Evolutionary conservation across 2,113 vertebrate species (phyloP).

Genomic region (Sisor rabdophorus): DNA sequence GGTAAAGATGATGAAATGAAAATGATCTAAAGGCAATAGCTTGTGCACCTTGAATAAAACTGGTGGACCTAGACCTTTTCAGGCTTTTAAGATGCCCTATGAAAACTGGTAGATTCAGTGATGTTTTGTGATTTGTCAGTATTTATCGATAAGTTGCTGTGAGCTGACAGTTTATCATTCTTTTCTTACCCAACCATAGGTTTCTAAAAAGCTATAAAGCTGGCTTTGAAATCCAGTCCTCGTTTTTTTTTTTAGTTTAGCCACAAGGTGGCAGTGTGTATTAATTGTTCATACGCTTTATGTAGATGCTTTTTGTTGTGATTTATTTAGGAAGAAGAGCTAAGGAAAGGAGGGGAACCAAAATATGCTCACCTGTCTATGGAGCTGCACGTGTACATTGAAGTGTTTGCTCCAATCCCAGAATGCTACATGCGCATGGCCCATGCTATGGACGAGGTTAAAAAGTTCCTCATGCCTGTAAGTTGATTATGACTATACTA

Average conservation of each 20-base stretch:
- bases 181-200: too few relatives aligned
- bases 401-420: conserved; percentile 91
- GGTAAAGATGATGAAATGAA: too few relatives aligned
- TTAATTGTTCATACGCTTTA: neutral
- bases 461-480: conserved; percentile 96
- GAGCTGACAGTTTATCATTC: neutral
- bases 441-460: conserved; percentile 97
- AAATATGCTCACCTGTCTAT: conserved; percentile 92
- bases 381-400: conserved; percentile 95
- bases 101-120: too few relatives aligned
- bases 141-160: neutral
- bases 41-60: too few relatives aligned
- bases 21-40: too few relatives aligned
- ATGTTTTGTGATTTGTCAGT: too few relatives aligned
- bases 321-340: conserved; percentile 82
- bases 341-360: conserved; percentile 88
- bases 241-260: neutral
- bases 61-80: too few relatives aligned
- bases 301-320: neutral
- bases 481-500: conserved; percentile 29
- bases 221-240: too few relatives aligned
- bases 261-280: neutral
- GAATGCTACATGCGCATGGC: conserved; percentile 94
- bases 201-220: neutral
- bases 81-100: too few relatives aligned